Evolutionary conservation across 2,888 invertebrate genomes (phyloP), one percentile per base, ranked within the genome.

Genomic region (Drymonia ruficornis): DNA sequence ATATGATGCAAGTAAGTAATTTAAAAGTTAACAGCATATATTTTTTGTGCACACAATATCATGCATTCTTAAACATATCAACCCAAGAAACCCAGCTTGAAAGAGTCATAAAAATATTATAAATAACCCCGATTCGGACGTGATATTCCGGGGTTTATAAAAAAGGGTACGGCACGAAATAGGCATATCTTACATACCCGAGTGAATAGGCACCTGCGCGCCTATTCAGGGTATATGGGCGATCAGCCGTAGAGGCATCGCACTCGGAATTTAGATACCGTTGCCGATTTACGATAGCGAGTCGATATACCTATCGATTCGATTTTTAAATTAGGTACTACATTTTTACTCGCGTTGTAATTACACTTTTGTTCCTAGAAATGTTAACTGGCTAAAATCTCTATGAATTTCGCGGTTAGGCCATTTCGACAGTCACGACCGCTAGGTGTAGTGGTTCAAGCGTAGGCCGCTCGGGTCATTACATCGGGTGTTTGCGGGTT

Each of bases 191-290:
- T 16, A 28, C 19, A 23, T 15, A 28, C n/a, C 43, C 23, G 15
- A 36, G 28, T 28, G 28, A 45, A 45, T 45, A 28, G 45, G 45
- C 28, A 28, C 28, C 28, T 45, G n/a, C 45, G 23, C 6, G 40
- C 40, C 15, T 16, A 36, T 45, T 45, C 28, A 28, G 19, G 45
- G 45, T 28, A 28, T 28, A 45, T 28, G 28, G 45, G 28, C 45
- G 28, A 44, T 44, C 44, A n/a, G 45, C 15, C 9, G 45, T n/a
- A 15, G 28, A 28, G 28, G 28, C 15, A 45, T 45, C 28, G n/a
- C 45, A 8, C 45, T 13, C 28, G 45, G 45, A 45, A 45, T 45
- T 45, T 45, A 45, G 28, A 45, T 45, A 45, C 15, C 28, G 45
- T 45, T n/a, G 8, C 12, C 44, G n/a, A 23, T 44, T 44, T 44